These are phyloP conservation scores for Cavia aperea DNA, from an alignment of 2,113 vertebrate species.

Conservation along the genomic window DNA sequence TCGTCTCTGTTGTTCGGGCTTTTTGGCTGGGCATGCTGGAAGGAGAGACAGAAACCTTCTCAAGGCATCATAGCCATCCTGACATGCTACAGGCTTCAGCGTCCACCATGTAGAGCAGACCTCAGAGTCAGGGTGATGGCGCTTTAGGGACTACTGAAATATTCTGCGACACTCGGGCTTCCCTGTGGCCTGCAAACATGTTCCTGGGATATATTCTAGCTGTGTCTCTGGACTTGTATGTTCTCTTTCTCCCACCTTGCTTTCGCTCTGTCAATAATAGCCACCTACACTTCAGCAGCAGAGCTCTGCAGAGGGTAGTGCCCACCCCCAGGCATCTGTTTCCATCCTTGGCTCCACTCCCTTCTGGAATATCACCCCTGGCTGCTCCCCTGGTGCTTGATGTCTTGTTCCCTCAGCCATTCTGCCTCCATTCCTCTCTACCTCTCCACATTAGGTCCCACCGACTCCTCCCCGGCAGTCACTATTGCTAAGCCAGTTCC, in stretches of 20 bases:
- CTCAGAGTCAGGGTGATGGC: neutral
- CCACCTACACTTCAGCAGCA: neutral
- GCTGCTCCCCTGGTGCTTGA: neutral
- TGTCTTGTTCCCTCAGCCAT: neutral
- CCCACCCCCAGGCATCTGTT: accelerated
- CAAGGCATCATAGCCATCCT: neutral
- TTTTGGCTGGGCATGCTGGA: neutral
- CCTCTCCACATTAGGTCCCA: neutral
- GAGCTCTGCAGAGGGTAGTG: neutral
- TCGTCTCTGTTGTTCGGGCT: neutral
- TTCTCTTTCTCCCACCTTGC: neutral
- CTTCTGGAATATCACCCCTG: neutral
- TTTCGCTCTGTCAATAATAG: neutral
- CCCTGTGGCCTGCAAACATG: neutral
- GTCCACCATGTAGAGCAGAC: neutral
- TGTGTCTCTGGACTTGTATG: neutral
- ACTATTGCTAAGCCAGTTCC: neutral
- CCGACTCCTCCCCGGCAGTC: neutral
- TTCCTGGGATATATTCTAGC: neutral
- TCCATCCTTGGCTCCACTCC: neutral
- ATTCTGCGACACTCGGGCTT: accelerated
- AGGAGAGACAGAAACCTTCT: neutral
- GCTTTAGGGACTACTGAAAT: neutral
- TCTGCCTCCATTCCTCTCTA: neutral
- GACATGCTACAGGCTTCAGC: neutral